These are phyloP conservation scores for Mustelus asterias DNA, from an alignment of 2,113 vertebrate species.

Conservation along the genomic window DNA sequence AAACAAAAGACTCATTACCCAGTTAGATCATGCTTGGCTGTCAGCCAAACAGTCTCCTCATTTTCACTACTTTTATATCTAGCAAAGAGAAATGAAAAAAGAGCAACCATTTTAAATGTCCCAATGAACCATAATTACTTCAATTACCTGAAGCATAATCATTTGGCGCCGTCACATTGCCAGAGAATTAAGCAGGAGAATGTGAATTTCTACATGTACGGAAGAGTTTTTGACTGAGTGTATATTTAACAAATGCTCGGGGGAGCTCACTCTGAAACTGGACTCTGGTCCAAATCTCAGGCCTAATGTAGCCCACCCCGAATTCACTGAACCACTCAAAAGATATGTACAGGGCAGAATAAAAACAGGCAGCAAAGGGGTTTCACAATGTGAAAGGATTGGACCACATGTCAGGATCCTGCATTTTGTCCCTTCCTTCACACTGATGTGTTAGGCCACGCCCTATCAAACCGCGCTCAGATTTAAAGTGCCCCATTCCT, in stretches of 20 bases:
- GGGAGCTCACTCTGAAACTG: background rate
- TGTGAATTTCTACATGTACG: background rate
- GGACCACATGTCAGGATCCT: background rate
- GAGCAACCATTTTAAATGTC: too few species aligned
- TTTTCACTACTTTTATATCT: too few species aligned
- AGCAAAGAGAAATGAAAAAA: too few species aligned
- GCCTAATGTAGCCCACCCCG: background rate
- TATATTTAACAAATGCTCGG: background rate
- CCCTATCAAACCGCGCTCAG: background rate
- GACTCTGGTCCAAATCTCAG: background rate
- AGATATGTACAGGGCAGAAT: background rate
- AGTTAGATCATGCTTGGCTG: too few species aligned
- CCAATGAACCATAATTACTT: too few species aligned
- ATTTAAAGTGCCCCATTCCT: constrained; percentile 14
- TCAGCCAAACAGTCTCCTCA: too few species aligned
- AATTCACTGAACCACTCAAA: background rate
- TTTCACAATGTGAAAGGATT: background rate
- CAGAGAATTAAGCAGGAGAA: background rate
- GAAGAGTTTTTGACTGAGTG: background rate
- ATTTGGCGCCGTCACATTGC: background rate
- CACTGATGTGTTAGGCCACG: background rate
- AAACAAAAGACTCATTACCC: too few species aligned
- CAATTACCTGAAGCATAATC: background rate
- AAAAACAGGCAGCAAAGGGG: background rate
- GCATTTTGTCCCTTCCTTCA: background rate